Evolutionary conservation across 2,888 invertebrate genomes (phyloP).

Genomic region (Reticulitermes lucifugus): DNA sequence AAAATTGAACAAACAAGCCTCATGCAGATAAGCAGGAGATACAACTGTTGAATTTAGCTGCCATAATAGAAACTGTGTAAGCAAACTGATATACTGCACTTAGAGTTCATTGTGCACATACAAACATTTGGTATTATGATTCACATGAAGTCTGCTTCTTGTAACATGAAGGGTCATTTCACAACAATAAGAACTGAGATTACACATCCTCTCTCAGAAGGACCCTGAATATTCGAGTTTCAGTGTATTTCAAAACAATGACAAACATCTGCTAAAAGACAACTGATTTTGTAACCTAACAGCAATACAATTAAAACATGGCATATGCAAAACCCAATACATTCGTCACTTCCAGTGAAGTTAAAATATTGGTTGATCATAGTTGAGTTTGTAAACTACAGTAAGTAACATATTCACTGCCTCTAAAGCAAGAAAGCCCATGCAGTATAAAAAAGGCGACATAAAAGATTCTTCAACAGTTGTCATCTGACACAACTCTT

Average conservation of each 20-base stretch:
- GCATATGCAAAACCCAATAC: too few species aligned
- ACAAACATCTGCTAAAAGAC: background rate
- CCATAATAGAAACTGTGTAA: constrained; percentile 14
- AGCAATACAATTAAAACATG: too few species aligned
- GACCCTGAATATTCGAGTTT: constrained; percentile 7
- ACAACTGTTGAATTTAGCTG: constrained; percentile 3
- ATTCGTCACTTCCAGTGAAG: too few species aligned
- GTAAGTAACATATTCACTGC: too few species aligned
- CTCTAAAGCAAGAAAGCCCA: too few species aligned
- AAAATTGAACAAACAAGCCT: constrained; percentile 20
- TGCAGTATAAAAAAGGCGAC: too few species aligned
- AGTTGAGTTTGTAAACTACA: too few species aligned
- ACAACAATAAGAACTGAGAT: constrained; percentile 26
- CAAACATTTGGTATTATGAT: constrained; percentile 16
- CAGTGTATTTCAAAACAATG: background rate
- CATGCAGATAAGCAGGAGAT: background rate
- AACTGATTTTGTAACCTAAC: constrained; percentile 20
- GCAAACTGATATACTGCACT: constrained; percentile 16
- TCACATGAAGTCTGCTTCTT: constrained; percentile 1
- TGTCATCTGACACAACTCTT: too few species aligned
- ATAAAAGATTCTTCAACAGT: too few species aligned
- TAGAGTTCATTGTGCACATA: background rate
- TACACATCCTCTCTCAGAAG: constrained; percentile 21
- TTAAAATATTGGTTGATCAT: too few species aligned
- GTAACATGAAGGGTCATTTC: constrained; percentile 1